Evolutionary conservation across 2,113 vertebrate genomes (phyloP), one percentile per base, ranked within the genome.

Genomic region (Cariama cristata): DNA sequence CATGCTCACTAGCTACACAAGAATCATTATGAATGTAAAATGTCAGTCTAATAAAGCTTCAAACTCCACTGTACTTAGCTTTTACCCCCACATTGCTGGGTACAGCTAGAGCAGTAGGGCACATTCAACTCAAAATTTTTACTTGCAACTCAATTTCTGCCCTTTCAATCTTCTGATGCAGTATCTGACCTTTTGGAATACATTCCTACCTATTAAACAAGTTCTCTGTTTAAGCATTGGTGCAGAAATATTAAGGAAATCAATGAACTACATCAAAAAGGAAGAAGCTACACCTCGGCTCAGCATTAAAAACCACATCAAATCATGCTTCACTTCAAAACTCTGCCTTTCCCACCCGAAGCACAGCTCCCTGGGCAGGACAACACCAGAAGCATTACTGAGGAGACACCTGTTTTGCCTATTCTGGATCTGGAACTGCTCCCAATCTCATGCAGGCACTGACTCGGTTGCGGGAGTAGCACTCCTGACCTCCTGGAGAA

Each of bases 381-480:
- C 20, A 56, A 52, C 33, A 75, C 5, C n/a, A 64, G 2, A 30
- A 32, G 12, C 3, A 0, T 22, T 30, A 69, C 3, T 11, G 2
- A 75, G 69, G 27, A 86, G 15, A 87, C 14, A 22, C 8, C 17
- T 45, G 9, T 27, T 60, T 22, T 53, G 16, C 17, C 47, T 52
- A 1, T 45, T 64, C 21, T 71, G 33, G 24, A 64, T 11, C 33
- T 33, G 16, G 49, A 87, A 30, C 60, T 22, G 24, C 72, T 82
- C 47, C 44, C 0, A 6, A 12, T 2, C 49, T 79, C 8, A 1
- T 17, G 17, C 9, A 87, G 30, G 45, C 35, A 86, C 5, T 0
- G 3, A 33, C 40, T 12, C 0, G 0, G 20, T 40, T 73, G 12
- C 9, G 2, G 44, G 3, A 86, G 8, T 67, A 63, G 60, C 5